Evolutionary conservation across 2,797 vertebrate genomes (phyloP).

Genomic region (Columba guinea): DNA sequence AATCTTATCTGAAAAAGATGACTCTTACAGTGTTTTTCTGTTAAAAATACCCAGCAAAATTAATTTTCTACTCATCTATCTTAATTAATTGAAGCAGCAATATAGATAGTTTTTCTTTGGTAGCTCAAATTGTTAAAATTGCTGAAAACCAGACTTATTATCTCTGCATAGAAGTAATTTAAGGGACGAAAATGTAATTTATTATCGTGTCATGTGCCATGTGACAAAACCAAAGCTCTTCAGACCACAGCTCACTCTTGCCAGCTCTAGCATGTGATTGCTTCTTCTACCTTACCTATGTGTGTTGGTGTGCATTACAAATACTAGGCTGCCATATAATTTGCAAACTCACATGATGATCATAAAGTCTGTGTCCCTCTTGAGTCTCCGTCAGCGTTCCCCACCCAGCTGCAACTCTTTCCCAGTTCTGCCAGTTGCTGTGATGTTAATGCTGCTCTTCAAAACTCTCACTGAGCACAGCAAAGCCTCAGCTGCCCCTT

Average conservation of each 20-base stretch:
- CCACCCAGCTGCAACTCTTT: neutral
- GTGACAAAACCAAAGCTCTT: neutral
- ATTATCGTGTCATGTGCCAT: neutral
- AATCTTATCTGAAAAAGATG: neutral
- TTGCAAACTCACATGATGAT: neutral
- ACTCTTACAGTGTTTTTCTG: neutral
- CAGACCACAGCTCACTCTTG: neutral
- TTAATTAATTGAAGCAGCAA: neutral
- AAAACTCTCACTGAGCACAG: fast-evolving
- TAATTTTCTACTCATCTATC: neutral
- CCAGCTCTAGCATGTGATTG: neutral
- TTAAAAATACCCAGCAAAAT: neutral
- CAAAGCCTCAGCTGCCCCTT: neutral
- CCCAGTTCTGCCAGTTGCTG: neutral
- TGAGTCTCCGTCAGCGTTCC: fast-evolving
- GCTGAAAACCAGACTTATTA: neutral
- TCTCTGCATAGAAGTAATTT: neutral
- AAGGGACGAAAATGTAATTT: neutral
- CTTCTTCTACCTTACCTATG: neutral
- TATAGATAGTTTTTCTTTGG: neutral
- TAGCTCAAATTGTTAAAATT: neutral
- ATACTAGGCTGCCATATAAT: neutral
- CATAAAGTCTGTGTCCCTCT: neutral
- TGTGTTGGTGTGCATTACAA: neutral
- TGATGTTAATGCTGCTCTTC: neutral